These are phyloP conservation scores for Trichopria drosophilae DNA, from an alignment of 2,888 invertebrate genomes.

Conservation along the genomic window DNA sequence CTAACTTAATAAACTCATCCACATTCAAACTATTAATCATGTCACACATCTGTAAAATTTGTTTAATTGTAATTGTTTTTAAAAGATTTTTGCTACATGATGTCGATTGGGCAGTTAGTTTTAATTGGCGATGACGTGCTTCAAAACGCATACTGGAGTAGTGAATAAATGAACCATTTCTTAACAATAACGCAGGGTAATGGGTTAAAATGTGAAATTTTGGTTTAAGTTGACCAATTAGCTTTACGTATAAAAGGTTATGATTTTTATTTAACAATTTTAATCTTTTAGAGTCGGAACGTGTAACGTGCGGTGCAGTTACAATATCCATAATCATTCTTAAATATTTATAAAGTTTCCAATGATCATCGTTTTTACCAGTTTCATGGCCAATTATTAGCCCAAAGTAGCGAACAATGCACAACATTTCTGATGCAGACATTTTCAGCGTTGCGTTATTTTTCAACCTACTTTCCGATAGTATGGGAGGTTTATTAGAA, in stretches of 20 bases:
- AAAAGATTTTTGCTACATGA: conserved; percentile 9
- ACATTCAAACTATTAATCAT: too few relatives aligned
- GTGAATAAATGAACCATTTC: conserved; percentile 10
- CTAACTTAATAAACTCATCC: too few relatives aligned
- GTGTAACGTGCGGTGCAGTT: neutral
- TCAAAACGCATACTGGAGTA: conserved; percentile 14
- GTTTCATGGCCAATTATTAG: conserved; percentile 4
- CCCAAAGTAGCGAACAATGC: too few relatives aligned
- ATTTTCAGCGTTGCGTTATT: conserved; percentile 7
- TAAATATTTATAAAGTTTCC: conserved; percentile 5
- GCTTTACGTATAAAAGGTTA: conserved; percentile 1
- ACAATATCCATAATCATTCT: conserved; percentile 9
- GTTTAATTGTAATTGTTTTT: conserved; percentile 9
- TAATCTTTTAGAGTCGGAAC: conserved; percentile 10
- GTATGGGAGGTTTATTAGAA: conserved; percentile 10
- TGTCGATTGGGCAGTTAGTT: conserved; percentile 6
- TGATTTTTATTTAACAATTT: neutral
- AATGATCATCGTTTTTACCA: conserved; percentile 2
- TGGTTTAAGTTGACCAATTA: conserved; percentile 5
- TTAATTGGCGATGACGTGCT: conserved; percentile 14
- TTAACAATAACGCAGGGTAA: conserved; percentile 4
- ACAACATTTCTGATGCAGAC: too few relatives aligned
- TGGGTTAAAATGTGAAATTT: conserved; percentile 15
- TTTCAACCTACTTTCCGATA: neutral
- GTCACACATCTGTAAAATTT: conserved; percentile 14